Conservation (phyloP, 2,888 invertebrate species). For the Ectobius pallidus region DNA sequence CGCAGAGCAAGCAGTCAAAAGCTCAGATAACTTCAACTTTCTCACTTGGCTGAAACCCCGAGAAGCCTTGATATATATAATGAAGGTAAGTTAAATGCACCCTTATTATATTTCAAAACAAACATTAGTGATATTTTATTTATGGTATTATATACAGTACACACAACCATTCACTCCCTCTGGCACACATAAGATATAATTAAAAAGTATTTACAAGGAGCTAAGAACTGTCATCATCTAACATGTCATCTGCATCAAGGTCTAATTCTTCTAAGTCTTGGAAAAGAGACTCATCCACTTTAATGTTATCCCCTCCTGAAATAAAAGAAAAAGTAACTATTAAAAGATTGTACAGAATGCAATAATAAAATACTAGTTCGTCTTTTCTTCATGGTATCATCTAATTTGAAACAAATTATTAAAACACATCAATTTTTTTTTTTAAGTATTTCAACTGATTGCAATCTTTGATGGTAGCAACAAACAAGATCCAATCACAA, state of each 20-base stretch:
- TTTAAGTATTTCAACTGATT: background rate
- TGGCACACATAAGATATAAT: background rate
- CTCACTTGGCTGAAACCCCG: no score
- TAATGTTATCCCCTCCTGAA: slow-evolving; percentile 74
- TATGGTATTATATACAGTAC: background rate
- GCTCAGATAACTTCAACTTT: no score
- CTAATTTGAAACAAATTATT: background rate
- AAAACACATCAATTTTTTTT: background rate
- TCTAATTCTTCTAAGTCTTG: slow-evolving; percentile 81
- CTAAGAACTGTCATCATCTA: slow-evolving; percentile 58
- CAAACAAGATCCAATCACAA: no score
- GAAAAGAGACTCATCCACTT: slow-evolving; percentile 92
- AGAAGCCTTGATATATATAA: no score
- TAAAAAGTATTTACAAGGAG: background rate
- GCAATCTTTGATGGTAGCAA: no score
- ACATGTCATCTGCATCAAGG: slow-evolving; percentile 73
- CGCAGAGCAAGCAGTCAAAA: no score
- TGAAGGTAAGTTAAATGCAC: no score
- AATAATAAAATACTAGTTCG: slow-evolving; percentile 1
- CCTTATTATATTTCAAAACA: no score
- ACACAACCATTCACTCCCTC: background rate
- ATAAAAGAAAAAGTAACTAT: slow-evolving; percentile 46
- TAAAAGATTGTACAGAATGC: no score
- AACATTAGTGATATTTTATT: no score
- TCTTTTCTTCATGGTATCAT: background rate